Conservation (phyloP, 2,113 vertebrate genomes). For the Phodopus roborovskii region DNA sequence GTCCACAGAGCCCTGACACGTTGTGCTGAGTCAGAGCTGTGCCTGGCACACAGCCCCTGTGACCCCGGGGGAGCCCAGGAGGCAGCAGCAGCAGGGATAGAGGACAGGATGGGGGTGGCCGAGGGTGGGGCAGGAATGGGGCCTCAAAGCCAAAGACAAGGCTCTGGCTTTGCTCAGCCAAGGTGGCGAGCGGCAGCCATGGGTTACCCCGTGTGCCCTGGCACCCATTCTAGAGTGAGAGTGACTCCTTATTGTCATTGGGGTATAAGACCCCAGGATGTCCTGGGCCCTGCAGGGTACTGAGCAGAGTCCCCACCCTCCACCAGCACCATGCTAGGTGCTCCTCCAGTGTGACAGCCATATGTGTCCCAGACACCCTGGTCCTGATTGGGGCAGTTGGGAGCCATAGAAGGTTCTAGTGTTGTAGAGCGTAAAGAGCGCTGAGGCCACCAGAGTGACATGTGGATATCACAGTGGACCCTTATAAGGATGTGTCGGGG, state of each 20-base stretch:
- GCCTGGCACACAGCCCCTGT: not conserved
- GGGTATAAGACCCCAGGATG: not conserved
- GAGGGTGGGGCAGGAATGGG: not conserved
- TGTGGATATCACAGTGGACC: too few relatives aligned
- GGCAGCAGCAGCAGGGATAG: not conserved
- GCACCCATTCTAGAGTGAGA: accelerated
- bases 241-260: not conserved
- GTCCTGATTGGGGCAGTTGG: not conserved
- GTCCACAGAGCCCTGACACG: not conserved
- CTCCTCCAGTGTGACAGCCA: too few relatives aligned
- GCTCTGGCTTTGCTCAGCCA: not conserved
- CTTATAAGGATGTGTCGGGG: not conserved
- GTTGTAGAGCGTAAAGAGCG: not conserved
- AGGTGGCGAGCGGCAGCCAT: accelerated
- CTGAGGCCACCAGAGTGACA: too few relatives aligned
- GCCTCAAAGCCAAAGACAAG: not conserved
- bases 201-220: not conserved
- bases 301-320: not conserved
- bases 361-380: too few relatives aligned
- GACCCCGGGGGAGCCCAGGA: not conserved
- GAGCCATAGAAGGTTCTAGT: not conserved
- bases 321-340: not conserved
- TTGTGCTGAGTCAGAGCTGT: not conserved
- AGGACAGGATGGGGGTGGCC: too few relatives aligned
- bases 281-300: not conserved